Evolutionary conservation across 92 coral and sea anemone species (phyloP).

Genomic region (Metridium senile): DNA sequence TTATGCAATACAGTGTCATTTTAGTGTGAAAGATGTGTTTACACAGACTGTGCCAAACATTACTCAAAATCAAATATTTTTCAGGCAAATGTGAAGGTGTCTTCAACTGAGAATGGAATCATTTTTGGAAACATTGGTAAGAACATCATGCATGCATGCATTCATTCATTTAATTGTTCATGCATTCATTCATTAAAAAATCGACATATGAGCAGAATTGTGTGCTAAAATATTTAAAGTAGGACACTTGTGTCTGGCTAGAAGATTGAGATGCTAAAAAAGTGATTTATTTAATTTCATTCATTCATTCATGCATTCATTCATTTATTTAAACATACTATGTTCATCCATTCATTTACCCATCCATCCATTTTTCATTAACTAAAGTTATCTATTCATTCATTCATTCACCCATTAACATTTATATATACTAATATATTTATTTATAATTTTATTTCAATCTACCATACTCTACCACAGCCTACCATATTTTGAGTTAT

Average conservation of each 20-base stretch:
- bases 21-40: not conserved
- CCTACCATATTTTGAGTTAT: too few species aligned
- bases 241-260: too few species aligned
- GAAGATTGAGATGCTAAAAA: too few species aligned
- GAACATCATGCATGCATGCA: slow-evolving; percentile 1
- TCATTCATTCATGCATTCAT: too few species aligned
- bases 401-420: not conserved
- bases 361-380: too few species aligned
- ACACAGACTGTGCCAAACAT: not conserved
- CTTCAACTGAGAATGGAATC: slow-evolving; percentile 98
- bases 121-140: slow-evolving; percentile 98
- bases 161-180: not conserved
- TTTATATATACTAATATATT: not conserved
- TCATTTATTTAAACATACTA: too few species aligned
- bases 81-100: slow-evolving; percentile 97
- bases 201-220: not conserved
- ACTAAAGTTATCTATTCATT: too few species aligned
- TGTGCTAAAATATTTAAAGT: too few species aligned
- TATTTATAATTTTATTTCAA: slow-evolving; percentile 7
- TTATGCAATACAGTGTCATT: too few species aligned
- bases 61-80: not conserved
- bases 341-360: too few species aligned
- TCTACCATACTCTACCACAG: too few species aligned
- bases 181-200: not conserved
- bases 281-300: too few species aligned